A percentile compares a stretch with the other conserved stretches of the same genome.
Conservation (phyloP, 2,797 vertebrate genomes). For the Calcarius lapponicus region DNA sequence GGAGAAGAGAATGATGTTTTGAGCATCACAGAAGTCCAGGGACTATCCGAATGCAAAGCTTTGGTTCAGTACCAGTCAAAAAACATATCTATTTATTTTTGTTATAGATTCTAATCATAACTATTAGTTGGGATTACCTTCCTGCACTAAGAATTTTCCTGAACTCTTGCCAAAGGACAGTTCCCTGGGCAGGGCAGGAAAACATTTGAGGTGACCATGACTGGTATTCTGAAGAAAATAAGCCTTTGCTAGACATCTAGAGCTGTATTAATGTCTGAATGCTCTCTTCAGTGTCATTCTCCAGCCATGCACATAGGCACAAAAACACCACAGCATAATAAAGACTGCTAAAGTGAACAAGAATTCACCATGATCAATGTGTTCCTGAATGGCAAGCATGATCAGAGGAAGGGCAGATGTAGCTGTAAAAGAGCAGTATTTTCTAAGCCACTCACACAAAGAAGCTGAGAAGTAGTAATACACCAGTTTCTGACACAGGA, state of each 20-base stretch:
- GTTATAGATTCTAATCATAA: not conserved
- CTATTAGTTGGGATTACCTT: not conserved
- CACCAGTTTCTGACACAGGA: not conserved
- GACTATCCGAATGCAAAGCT: not conserved
- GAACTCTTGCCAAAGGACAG: not conserved
- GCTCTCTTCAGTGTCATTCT: not conserved
- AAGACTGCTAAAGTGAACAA: not conserved
- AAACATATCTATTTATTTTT: rapidly evolving
- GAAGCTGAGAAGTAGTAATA: not conserved
- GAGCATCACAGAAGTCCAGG: not conserved
- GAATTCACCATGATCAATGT: not conserved
- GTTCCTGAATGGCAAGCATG: not conserved
- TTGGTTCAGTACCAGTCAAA: not conserved
- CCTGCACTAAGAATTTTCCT: not conserved
- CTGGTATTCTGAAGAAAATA: not conserved
- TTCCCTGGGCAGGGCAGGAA: not conserved
- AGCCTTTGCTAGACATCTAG: not conserved
- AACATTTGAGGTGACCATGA: not conserved
- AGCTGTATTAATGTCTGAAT: not conserved
- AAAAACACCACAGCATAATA: not conserved
- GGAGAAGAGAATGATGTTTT: not conserved
- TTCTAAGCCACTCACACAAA: not conserved
- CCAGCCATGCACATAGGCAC: rapidly evolving
- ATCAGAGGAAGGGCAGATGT: not conserved
- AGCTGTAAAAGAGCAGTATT: not conserved